phyloP scores from a whole-genome alignment of 2,797 vertebrate genomes.

The Xyrichtys novacula region DNA sequence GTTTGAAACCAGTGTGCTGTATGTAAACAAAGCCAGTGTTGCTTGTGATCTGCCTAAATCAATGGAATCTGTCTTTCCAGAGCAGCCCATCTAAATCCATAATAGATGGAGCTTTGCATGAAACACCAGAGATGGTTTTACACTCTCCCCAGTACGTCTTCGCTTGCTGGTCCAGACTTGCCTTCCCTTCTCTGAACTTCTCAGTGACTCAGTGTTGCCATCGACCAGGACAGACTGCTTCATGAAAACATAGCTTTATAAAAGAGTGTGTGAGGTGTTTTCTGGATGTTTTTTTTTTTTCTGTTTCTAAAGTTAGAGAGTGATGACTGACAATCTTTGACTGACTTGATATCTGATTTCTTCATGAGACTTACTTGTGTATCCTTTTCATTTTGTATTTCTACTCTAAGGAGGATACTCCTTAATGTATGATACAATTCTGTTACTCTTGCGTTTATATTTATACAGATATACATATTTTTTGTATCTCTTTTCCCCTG shows the following conservation, averaged over 20 bases:
- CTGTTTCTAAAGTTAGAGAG: conserved; percentile 66
- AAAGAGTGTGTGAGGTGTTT: conserved; percentile 62
- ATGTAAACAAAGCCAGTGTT: conserved; percentile 40
- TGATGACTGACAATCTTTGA: conserved; percentile 86
- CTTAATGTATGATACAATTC: conserved; percentile 83
- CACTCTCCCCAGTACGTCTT: conserved; percentile 22
- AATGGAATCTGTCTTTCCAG: background rate
- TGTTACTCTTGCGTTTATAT: conserved; percentile 87
- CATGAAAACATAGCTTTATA: conserved; percentile 73
- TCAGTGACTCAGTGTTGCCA: conserved; percentile 25
- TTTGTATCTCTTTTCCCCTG: conserved; percentile 79
- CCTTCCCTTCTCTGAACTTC: conserved; percentile 29
- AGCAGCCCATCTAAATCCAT: conserved; percentile 8
- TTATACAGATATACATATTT: conserved; percentile 89
- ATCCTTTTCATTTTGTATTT: conserved; percentile 76
- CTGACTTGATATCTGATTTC: conserved; percentile 69
- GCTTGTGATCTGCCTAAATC: conserved; percentile 6
- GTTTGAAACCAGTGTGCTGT: conserved; percentile 1
- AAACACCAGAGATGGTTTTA: conserved; percentile 1
- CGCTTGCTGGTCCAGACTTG: conserved; percentile 19
- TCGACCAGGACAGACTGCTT: conserved; percentile 62
- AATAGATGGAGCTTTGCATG: background rate
- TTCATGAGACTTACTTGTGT: conserved; percentile 66
- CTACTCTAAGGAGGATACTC: conserved; percentile 70
- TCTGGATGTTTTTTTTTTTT: conserved; percentile 52